Conservation (phyloP, 2,888 invertebrate species). For the Troglohyphantes excavatus region DNA sequence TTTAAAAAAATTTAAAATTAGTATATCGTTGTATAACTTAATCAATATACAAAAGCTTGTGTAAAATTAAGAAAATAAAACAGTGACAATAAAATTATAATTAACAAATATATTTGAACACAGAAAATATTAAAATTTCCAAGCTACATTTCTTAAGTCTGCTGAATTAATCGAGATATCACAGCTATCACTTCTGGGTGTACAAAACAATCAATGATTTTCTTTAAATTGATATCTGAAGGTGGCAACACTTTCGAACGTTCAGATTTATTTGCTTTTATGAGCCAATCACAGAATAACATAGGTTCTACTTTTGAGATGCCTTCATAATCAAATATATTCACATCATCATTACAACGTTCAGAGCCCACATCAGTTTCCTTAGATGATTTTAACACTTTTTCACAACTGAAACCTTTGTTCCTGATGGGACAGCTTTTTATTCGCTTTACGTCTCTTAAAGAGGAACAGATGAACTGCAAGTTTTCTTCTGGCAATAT, state of each 20-base stretch:
- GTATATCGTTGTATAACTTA: too few relatives aligned
- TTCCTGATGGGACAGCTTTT: neutral
- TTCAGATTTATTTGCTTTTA: neutral
- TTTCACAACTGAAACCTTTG: neutral
- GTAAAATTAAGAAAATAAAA: too few relatives aligned
- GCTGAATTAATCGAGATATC: constrained; percentile 56
- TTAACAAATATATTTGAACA: too few relatives aligned
- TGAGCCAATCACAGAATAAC: constrained; percentile 46
- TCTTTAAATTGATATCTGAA: constrained; percentile 13
- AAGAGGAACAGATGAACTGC: constrained; percentile 21
- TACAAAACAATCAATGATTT: constrained; percentile 77
- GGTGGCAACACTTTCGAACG: neutral
- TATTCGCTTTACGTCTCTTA: constrained; percentile 12
- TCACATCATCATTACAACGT: neutral
- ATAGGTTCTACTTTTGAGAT: constrained; percentile 7
- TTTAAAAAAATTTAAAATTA: too few relatives aligned
- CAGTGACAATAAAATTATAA: too few relatives aligned
- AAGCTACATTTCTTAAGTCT: neutral
- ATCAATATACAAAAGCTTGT: too few relatives aligned
- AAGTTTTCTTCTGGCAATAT: constrained; percentile 81
- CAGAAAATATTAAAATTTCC: too few relatives aligned
- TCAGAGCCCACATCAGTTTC: constrained; percentile 41
- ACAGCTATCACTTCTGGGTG: constrained; percentile 78
- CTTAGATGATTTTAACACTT: constrained; percentile 21
- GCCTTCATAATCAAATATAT: constrained; percentile 19